Evolutionary conservation across 92 coral and sea anemone species (phyloP).

Genomic region (Blastomussa wellsi): DNA sequence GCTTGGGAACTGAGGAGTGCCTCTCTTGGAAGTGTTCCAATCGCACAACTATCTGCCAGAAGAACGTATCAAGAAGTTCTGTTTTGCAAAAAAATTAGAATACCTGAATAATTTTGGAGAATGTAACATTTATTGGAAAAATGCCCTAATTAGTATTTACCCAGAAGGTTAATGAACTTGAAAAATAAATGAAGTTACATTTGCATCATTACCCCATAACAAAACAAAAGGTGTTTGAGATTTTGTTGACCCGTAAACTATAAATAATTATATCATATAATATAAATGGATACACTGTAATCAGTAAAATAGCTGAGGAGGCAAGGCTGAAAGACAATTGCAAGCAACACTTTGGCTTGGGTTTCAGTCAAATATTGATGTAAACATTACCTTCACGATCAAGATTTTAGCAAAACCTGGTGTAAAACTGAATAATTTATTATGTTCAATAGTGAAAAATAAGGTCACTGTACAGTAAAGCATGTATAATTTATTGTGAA

Average conservation of each 20-base stretch:
- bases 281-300: background rate
- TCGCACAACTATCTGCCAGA: background rate
- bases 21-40: background rate
- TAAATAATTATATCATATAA: background rate
- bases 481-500: too few species aligned
- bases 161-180: background rate
- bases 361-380: background rate
- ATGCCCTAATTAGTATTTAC: too few species aligned
- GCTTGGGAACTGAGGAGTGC: background rate
- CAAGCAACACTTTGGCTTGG: background rate
- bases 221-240: background rate
- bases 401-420: background rate
- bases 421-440: too few species aligned
- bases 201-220: background rate
- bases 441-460: too few species aligned
- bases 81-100: background rate
- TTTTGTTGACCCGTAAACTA: background rate
- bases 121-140: too few species aligned
- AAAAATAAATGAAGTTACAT: background rate
- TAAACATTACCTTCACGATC: background rate
- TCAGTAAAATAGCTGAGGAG: background rate
- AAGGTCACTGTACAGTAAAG: too few species aligned
- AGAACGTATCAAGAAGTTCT: background rate
- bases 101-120: background rate
- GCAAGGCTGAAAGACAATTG: background rate